Base-by-base conservation (phyloP, 2,888 invertebrate species). In the Ectobius pallidus region DNA sequence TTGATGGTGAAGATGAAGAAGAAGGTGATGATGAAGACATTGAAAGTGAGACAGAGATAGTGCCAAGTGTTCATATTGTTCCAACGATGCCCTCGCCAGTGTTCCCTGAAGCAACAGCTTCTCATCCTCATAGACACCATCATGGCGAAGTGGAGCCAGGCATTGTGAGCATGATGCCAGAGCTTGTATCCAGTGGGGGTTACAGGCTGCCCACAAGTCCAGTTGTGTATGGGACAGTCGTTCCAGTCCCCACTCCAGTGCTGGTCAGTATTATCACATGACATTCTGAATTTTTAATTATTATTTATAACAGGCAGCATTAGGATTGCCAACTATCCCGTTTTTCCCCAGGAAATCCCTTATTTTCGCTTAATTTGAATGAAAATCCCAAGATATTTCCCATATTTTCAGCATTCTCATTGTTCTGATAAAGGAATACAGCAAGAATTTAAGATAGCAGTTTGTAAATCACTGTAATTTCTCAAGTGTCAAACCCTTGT, bases 81-180 rank as follows among this genome's bases (percentile, higher is more conserved):
- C 82, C 80, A 67, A 82, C 78, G 72, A 83, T 78, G 82, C 81
- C 80, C 44, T 82, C 81, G 49, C 83, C 82, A 1, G 78, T 78
- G 0, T 78, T 81, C 67, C 76, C 61, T 55, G 72, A 32, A 73
- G 77, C 42, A 76, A 77, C 76, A 77, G 75, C 71, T 70, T 75
- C 74, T 58, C 83, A 84, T 74, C 82, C 83, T 2, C 84, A 84
- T 75, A 79, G 84, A 42, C 84, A 85, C 77, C 83, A 84, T 73
- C 84, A 84, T 61, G 83, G 84, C 1, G 82, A 83, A 62, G 81
- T 79, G 18, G 73, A 72, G 46, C 71, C 73, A 76, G 46, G 73
- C 73, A 27, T 34, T 4, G n/a, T 69, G 70, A 70, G 77, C 76
- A 20, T 75, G 75, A 22, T 71, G 18, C 34, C 69, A n/a, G 70